A percentile compares a stretch with the other conserved stretches of the same genome.
phyloP scores from a whole-genome alignment of 2,888 invertebrate species.

The Pseudoips prasinana region DNA sequence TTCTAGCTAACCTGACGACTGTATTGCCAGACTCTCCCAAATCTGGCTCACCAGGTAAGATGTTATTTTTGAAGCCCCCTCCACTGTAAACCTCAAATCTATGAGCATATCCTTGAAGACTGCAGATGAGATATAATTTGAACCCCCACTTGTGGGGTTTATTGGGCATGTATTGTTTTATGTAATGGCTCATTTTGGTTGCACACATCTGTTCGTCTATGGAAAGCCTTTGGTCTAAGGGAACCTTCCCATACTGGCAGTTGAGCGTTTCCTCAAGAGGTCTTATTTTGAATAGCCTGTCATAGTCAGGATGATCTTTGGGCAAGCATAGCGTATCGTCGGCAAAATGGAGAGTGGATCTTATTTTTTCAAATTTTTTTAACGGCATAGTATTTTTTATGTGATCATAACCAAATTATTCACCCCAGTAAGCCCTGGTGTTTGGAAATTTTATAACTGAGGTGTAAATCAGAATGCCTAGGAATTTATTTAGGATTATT shows the following conservation, averaged over 20 bases:
- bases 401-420: conserved; percentile 37
- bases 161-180: conserved; percentile 39
- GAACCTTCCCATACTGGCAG: conserved; percentile 26
- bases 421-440: conserved; percentile 35
- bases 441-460: conserved; percentile 38
- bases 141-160: conserved; percentile 43
- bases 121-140: conserved; percentile 37
- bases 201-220: conserved; percentile 43
- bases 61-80: conserved; percentile 30
- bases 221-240: conserved; percentile 36
- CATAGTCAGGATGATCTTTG: conserved; percentile 8
- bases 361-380: conserved; percentile 3
- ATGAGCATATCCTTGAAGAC: conserved; percentile 27
- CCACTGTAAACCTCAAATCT: conserved; percentile 36
- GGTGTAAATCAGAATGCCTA: conserved; percentile 37
- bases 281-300: conserved; percentile 13
- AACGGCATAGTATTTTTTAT: conserved; percentile 15
- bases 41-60: conserved; percentile 36
- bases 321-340: conserved; percentile 12
- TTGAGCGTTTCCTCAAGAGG: conserved; percentile 13
- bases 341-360: conserved; percentile 16
- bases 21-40: conserved; percentile 36
- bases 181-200: conserved; percentile 36
- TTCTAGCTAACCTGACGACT: conserved; percentile 34
- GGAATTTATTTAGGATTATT: conserved; percentile 37